Evolutionary conservation across 2,888 invertebrate species (phyloP).

Genomic region (Ormyrus thymus): DNA sequence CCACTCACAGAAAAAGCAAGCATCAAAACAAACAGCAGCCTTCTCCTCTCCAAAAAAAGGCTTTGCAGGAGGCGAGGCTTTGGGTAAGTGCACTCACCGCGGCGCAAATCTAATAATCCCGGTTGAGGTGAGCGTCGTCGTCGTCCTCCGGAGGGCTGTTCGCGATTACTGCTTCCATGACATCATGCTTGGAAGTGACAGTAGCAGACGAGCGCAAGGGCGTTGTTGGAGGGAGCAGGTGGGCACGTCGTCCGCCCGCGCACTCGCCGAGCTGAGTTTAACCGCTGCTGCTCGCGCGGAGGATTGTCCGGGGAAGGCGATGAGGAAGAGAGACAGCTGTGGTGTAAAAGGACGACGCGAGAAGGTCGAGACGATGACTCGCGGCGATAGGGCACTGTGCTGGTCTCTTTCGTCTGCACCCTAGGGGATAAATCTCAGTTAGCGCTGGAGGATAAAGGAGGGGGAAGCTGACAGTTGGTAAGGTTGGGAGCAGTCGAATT

Average conservation of each 20-base stretch:
- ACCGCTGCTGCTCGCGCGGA: too few species aligned
- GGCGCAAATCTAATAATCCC: constrained; percentile 33
- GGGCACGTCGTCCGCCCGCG: not conserved
- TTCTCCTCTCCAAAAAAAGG: not conserved
- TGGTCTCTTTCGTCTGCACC: not conserved
- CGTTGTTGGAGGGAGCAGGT: constrained; percentile 27
- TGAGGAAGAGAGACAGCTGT: constrained; percentile 24
- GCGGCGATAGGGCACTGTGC: not conserved
- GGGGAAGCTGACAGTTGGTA: too few species aligned
- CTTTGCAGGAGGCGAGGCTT: not conserved
- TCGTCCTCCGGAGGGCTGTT: not conserved
- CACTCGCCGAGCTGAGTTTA: not conserved
- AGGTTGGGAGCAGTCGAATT: too few species aligned
- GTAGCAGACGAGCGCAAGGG: constrained; percentile 15
- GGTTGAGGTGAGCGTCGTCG: not conserved
- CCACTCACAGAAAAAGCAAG: not conserved
- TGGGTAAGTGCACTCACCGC: constrained; percentile 5
- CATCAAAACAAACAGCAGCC: not conserved
- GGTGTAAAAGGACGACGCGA: not conserved
- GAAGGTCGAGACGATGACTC: not conserved
- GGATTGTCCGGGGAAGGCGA: not conserved
- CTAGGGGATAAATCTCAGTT: too few species aligned
- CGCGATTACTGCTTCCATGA: constrained; percentile 22
- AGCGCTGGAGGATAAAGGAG: too few species aligned
- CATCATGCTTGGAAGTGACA: constrained; percentile 40